phyloP scores from a whole-genome alignment of 2,797 vertebrate genomes.

The Cyclura pinguis region DNA sequence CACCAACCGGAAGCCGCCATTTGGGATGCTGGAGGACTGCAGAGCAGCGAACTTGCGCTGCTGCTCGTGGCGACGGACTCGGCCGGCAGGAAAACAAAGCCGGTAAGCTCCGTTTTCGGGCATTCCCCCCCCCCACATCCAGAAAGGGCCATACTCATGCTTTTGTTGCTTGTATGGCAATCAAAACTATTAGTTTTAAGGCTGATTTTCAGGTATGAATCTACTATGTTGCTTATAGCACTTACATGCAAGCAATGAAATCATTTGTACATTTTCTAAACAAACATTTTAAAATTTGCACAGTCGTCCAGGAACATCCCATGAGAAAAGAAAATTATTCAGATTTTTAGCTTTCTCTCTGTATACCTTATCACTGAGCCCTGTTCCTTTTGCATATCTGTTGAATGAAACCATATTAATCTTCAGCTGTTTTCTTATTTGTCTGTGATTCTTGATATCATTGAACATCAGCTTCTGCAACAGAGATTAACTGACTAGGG shows the following conservation, averaged over 20 bases:
- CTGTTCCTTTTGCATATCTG: conserved; percentile 18
- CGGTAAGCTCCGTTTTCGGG: no score
- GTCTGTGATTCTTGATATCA: conserved; percentile 51
- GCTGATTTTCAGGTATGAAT: not conserved
- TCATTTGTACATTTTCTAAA: not conserved
- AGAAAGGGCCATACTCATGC: no score
- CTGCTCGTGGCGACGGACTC: no score
- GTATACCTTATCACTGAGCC: conserved; percentile 33
- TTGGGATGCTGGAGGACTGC: no score
- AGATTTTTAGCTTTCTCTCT: conserved; percentile 19
- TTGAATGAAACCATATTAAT: conserved; percentile 57
- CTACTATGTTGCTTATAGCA: not conserved
- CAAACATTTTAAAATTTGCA: not conserved
- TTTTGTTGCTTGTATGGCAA: not conserved
- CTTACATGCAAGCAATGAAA: not conserved
- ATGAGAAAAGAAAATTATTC: conserved; percentile 41
- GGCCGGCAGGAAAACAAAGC: no score
- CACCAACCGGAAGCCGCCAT: no score
- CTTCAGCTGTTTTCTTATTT: conserved; percentile 62
- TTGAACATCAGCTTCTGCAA: conserved; percentile 49
- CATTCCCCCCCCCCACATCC: no score
- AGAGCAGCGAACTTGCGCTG: no score
- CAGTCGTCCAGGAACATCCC: not conserved
- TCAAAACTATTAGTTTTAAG: not conserved
- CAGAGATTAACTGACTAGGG: conserved; percentile 57